Evolutionary conservation across 2,888 invertebrate species (phyloP), one percentile per base, ranked within the genome.

Genomic region (Allacma fusca): DNA sequence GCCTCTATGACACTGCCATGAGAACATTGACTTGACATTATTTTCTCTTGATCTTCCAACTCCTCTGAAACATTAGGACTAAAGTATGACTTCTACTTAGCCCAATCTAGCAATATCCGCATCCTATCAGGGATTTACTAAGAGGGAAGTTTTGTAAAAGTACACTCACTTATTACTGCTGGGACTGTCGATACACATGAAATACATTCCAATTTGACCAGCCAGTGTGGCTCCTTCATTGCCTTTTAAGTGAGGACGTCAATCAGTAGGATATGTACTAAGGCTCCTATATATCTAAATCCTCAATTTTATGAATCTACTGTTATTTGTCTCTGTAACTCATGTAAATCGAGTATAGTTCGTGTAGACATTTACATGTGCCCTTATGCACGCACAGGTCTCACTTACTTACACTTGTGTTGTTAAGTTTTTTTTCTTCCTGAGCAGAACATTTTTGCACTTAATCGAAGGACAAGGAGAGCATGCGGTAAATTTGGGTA

Each of bases 11-110:
- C 76, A 68, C 68, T 62, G 19, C 62, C 68, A 75, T 75, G 75
- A 75, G 75, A 75, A 75, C 75, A 28, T 75, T 75, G 75, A 75
- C 75, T 68, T 75, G 68, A 68, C 69, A 70, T 70, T 70, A 70
- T 70, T 70, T 21, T 70, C 9, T 43, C 43, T 50, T 26, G 26
- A 21, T 50, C 50, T 23, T n/a, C 1, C 50, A 50, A 50, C 40
- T 40, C 65, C 23, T 65, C 1, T 28, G 23, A 40, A 43, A 67
- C 28, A 43, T 24, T 44, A 69, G 7, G n/a, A n/a, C 23, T 43
- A 24, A 16, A 29, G 9, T 23, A 67, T n/a, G 9, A 1, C 29
- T 68, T 21, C 26, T 68, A n/a, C 68, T 34, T 40, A 40, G 23
- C 24, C 21, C 43, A 69, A 65, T 40, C 24, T 50, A 50, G 13